Evolutionary conservation across 2,797 vertebrate genomes (phyloP).

Genomic region (Enteromius argenteus): DNA sequence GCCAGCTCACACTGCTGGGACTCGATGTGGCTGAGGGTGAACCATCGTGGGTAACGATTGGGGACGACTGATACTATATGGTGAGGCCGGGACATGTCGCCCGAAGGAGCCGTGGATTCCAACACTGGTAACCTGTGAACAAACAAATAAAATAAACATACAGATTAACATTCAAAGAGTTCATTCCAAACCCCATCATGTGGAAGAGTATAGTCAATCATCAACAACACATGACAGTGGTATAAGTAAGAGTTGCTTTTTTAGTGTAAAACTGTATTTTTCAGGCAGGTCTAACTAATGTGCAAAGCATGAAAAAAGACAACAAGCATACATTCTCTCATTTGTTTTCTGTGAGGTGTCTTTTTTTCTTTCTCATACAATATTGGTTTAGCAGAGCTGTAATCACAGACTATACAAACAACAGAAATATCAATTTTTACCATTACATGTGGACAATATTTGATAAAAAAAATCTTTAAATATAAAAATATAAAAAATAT

Average conservation of each 20-base stretch:
- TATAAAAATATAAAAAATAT: no score
- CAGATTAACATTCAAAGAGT: not conserved
- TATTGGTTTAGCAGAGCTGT: not conserved
- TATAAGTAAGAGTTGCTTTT: not conserved
- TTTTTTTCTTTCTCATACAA: not conserved
- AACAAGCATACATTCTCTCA: not conserved
- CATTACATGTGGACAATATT: no score
- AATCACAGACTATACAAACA: not conserved
- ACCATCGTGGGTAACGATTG: constrained; percentile 96
- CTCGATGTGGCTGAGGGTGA: constrained; percentile 98
- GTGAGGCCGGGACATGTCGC: constrained; percentile 90
- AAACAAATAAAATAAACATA: not conserved
- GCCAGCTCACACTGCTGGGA: constrained; percentile 99
- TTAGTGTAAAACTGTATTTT: not conserved
- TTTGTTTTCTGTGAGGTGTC: not conserved
- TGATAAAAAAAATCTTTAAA: no score
- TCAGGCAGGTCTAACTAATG: not conserved
- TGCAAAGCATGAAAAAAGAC: not conserved
- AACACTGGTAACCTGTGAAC: constrained; percentile 87
- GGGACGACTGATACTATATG: constrained; percentile 94
- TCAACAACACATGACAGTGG: not conserved
- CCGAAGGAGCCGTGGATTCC: constrained; percentile 88
- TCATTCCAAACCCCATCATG: not conserved
- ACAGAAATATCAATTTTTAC: no score
- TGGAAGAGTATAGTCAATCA: not conserved